Percentiles rank a stretch among this genome's conserved stretches.
phyloP scores from a whole-genome alignment of 2,888 invertebrate genomes.

The Campoplex capitator region DNA sequence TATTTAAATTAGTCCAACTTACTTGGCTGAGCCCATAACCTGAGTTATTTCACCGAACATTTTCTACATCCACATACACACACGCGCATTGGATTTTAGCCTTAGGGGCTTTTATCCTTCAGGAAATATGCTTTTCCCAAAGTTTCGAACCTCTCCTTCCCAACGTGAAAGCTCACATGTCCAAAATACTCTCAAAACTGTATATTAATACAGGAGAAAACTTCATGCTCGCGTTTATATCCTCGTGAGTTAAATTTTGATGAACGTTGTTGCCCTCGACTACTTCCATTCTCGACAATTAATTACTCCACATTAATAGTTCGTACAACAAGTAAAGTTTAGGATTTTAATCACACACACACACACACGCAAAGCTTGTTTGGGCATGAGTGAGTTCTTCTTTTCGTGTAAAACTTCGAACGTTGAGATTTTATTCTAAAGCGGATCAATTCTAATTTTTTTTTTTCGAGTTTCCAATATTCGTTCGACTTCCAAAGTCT shows the following conservation, averaged over 20 bases:
- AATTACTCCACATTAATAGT: conserved; percentile 20
- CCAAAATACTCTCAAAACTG: conserved; percentile 50
- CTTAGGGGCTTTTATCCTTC: conserved; percentile 62
- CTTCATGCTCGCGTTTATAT: conserved; percentile 29
- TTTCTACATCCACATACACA: not conserved
- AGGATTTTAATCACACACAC: not conserved
- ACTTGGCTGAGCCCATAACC: conserved; percentile 68
- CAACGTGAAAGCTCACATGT: conserved; percentile 16
- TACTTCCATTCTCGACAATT: conserved; percentile 37
- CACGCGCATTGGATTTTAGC: not conserved
- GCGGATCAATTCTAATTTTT: not conserved
- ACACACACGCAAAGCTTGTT: not conserved
- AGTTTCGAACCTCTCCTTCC: conserved; percentile 59
- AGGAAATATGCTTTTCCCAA: conserved; percentile 77
- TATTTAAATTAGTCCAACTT: conserved; percentile 85
- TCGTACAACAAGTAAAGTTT: conserved; percentile 14
- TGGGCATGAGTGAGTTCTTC: not conserved
- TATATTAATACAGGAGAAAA: conserved; percentile 41
- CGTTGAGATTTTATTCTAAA: not conserved
- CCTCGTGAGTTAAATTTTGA: conserved; percentile 47
- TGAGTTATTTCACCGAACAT: conserved; percentile 76
- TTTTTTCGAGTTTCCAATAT: not conserved
- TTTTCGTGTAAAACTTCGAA: not conserved
- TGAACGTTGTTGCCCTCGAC: conserved; percentile 27
- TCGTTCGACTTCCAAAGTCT: not conserved